A percentile compares a stretch with the other conserved stretches of the same genome.
These are phyloP conservation scores for Saccostrea echinata DNA, from an alignment of 1,140 invertebrate genomes.

Conservation along the genomic window DNA sequence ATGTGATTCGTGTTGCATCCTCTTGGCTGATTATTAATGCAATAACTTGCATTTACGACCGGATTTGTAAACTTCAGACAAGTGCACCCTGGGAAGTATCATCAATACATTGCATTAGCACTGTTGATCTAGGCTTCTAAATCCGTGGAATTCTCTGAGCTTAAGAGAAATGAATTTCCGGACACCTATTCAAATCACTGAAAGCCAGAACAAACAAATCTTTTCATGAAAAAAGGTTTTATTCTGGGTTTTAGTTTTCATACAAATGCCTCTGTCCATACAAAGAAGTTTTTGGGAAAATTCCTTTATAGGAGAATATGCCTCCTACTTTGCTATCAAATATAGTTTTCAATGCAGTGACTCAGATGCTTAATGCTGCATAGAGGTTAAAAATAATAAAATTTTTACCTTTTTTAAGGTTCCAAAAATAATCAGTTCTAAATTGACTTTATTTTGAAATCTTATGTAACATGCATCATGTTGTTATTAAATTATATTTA, in stretches of 20 bases:
- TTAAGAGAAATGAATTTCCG: slow-evolving; percentile 26
- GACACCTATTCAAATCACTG: not conserved
- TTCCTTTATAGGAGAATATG: not conserved
- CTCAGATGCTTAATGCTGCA: not conserved
- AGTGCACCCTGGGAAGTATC: slow-evolving; percentile 22
- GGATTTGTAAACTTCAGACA: not conserved
- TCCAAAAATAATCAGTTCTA: too few relatives aligned
- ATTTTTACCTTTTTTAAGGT: too few relatives aligned
- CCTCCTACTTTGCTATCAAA: not conserved
- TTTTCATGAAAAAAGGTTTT: slow-evolving; percentile 15
- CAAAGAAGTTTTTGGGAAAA: not conserved
- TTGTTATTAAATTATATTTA: too few relatives aligned
- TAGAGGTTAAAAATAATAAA: not conserved
- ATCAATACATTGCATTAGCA: slow-evolving; percentile 32
- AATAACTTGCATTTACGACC: slow-evolving; percentile 25
- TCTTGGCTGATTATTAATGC: slow-evolving; percentile 16
- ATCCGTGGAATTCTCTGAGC: not conserved
- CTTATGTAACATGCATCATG: too few relatives aligned
- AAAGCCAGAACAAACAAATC: slow-evolving; percentile 10
- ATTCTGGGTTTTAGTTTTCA: not conserved
- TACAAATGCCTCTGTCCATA: slow-evolving; percentile 19
- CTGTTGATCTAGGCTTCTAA: slow-evolving; percentile 24
- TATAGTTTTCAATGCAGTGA: not conserved
- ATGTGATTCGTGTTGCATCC: not conserved
- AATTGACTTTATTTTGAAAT: too few relatives aligned